Percentiles rank a stretch among this genome's conserved stretches.
Evolutionary conservation across 37 sponge, comb jelly and placozoan species (phyloP).

Genomic region (Chondrilla cf. caribensis): DNA sequence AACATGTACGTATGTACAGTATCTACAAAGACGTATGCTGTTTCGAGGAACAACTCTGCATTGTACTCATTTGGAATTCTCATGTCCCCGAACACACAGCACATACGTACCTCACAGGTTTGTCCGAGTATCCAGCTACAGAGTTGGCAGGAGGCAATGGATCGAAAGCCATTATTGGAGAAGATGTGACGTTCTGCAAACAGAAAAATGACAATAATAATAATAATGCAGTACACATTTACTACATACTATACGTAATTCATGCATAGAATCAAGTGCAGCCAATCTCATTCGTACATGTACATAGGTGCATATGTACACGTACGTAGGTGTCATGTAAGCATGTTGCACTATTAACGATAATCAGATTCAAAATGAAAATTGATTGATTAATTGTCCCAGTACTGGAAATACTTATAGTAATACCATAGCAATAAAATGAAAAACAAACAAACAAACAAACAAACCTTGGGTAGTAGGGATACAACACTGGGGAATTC

Average conservation of each 20-base stretch:
- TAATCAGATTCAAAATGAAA: too few species aligned
- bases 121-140: slow-evolving; percentile 42
- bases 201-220: not conserved
- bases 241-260: not conserved
- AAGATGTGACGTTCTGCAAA: not conserved
- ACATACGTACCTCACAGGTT: slow-evolving; percentile 38
- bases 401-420: too few species aligned
- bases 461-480: not conserved
- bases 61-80: not conserved
- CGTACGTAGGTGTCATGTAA: too few species aligned
- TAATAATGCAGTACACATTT: not conserved
- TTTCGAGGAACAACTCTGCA: too few species aligned
- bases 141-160: slow-evolving; percentile 78
- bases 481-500: not conserved
- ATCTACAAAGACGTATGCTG: not conserved
- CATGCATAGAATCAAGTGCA: too few species aligned
- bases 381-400: too few species aligned
- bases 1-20: not conserved
- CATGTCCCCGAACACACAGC: too few species aligned
- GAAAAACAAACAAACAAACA: too few species aligned
- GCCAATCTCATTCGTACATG: too few species aligned
- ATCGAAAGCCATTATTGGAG: slow-evolving; percentile 67
- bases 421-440: too few species aligned
- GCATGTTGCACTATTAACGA: too few species aligned
- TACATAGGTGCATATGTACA: too few species aligned